Evolutionary conservation across 2,797 vertebrate species (phyloP), one percentile per base, ranked within the genome.

Genomic region (Vespertilio murinus): DNA sequence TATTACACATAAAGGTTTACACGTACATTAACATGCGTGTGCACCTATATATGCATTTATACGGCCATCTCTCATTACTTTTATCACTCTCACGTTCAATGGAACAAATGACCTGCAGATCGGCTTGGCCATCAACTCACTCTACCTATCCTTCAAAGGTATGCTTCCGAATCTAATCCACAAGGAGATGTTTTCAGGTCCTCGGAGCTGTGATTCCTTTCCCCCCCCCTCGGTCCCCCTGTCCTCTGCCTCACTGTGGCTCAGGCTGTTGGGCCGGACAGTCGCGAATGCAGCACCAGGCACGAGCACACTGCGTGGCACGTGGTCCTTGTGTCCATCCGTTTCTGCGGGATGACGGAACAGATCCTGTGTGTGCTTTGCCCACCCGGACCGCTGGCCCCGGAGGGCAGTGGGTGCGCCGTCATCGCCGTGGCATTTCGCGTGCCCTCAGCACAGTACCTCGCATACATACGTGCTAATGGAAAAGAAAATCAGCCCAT

Each of bases 81-180:
- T 74, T 54, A 77, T 81, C 3, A 61, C n/a, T 85, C 93, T 91
- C 89, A 65, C 17, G 90, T 93, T 79, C 95, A 83, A 65, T 38
- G 64, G 20, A 82, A 59, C 42, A 81, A 83, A 75, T 70, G 18
- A 25, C 52, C 93, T 56, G 49, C 25, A 35, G 33, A 74, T 25
- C 47, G 56, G 33, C 5, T 87, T 64, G 67, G 35, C 12, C 6
- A 77, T 67, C 20, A 61, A 35, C 10, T 35, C 38, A 47, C 30
- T 83, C n/a, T 80, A 33, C 28, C 78, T 38, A 74, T 77, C 38
- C 28, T 18, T 94, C 69, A 77, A 93, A 78, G 56, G 13, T 20
- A 47, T 9, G 14, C 30, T 79, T 74, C 70, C 73, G 64, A 70
- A 23, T 85, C 38, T 71, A 71, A 91, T 49, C 35, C 16, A 77